Conservation (phyloP, 2,888 invertebrate genomes). For the Drosophila paramelanica region DNA sequence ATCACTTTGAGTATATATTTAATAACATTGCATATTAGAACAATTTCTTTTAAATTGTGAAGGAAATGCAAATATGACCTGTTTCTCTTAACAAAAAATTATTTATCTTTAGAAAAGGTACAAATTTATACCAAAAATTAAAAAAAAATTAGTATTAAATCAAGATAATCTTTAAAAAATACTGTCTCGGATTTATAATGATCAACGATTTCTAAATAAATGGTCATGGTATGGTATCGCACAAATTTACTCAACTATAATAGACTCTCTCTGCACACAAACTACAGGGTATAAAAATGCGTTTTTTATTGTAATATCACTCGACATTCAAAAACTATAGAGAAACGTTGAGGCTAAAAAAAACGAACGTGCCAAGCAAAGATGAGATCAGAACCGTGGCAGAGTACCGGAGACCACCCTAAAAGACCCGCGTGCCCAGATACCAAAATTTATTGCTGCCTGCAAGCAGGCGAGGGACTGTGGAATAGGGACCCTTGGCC, state of each 20-base stretch:
- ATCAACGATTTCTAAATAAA: too few species aligned
- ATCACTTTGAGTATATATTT: too few species aligned
- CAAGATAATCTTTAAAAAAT: too few species aligned
- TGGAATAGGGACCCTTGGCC: slow-evolving; percentile 8
- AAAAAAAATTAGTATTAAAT: too few species aligned
- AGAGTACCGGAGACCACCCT: slow-evolving; percentile 59
- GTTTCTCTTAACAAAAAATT: too few species aligned
- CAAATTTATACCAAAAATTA: too few species aligned
- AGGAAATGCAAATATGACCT: too few species aligned
- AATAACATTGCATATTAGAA: too few species aligned
- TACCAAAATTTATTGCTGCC: slow-evolving; percentile 62
- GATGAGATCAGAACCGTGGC: slow-evolving; percentile 25
- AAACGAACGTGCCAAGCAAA: slow-evolving; percentile 73
- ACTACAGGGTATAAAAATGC: slow-evolving; percentile 46
- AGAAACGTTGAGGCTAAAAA: slow-evolving; percentile 14
- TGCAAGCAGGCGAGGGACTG: not conserved
- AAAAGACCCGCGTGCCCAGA: slow-evolving; percentile 37
- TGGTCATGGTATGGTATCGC: too few species aligned
- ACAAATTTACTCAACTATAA: not conserved
- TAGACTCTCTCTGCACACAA: not conserved
- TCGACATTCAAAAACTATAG: slow-evolving; percentile 25
- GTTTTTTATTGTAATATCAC: slow-evolving; percentile 73
- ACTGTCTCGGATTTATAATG: too few species aligned
- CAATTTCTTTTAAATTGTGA: too few species aligned
- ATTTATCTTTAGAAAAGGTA: too few species aligned